Evolutionary conservation across 2,888 invertebrate genomes (phyloP), one percentile per base, ranked within the genome.

Genomic region (Lasioglossum calceatum): DNA sequence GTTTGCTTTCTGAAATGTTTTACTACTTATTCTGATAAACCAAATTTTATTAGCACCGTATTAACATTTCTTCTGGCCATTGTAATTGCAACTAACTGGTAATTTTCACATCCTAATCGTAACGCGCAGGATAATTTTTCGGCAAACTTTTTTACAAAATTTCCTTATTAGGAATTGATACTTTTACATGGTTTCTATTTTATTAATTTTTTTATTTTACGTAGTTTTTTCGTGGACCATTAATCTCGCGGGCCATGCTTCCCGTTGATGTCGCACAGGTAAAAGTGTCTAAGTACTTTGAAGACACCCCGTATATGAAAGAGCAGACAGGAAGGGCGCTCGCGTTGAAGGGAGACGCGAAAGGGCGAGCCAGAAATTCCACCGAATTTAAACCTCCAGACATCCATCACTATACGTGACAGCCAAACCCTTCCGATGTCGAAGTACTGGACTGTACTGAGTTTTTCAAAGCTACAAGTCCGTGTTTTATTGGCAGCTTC

Each of bases 391-490:
- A 91, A 89, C 86, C 89, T 88, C 84, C 74, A 82, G 87, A 87
- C 90, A 93, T 93, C 92, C 91, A 92, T 92, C 91, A 91, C 90
- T 86, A 87, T 79, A 82, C 82, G 78, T 88, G 89, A 91, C 91
- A 90, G 89, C 87, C 80, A 71, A 70, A 61, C 87, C 76, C 87
- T 54, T 58, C 85, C 82, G 76, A 79, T 82, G 77, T 72, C 77
- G 61, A 81, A 80, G 80, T 80, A 84, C 88, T 90, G 79, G 83
- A 79, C 81, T 58, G 61, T 79, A 78, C 81, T 64, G 81, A 67
- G 79, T 77, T 83, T 89, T 84, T 79, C 78, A 50, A 79, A 71
- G 80, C 78, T 81, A 58, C 79, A 72, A 72, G 58, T 44, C 61
- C 39, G 19, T 86, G 70, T 70, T 77, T 88, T 84, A 76, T 61